phyloP scores from a whole-genome alignment of 2,797 vertebrate genomes.

The Graptemys geographica region DNA sequence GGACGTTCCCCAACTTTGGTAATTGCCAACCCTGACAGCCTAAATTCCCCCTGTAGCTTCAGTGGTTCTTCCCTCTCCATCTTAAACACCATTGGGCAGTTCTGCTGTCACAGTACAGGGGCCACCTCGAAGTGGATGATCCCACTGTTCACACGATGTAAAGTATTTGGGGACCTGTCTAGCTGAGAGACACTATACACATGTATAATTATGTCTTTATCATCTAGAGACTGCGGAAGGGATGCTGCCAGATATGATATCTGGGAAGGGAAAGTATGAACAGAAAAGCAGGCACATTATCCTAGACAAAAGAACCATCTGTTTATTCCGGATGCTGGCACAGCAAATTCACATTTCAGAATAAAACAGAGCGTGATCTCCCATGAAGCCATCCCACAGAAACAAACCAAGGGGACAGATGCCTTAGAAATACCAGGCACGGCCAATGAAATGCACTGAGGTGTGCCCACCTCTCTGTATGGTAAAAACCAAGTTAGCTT shows the following conservation, averaged over 20 bases:
- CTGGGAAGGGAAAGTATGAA: not conserved
- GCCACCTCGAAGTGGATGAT: not conserved
- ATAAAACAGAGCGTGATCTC: not conserved
- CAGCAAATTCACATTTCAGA: not conserved
- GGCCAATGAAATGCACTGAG: not conserved
- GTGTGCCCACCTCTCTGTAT: fast-evolving
- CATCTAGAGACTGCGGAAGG: not conserved
- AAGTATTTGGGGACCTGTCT: not conserved
- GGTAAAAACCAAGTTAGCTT: not conserved
- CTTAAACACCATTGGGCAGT: not conserved
- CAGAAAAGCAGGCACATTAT: not conserved
- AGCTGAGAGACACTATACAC: not conserved
- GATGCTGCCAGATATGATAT: fast-evolving
- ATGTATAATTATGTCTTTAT: not conserved
- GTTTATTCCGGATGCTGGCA: not conserved
- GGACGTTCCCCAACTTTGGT: not conserved
- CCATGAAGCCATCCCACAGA: not conserved
- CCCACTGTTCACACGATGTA: too few species aligned
- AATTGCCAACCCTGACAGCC: not conserved
- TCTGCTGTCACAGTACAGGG: not conserved
- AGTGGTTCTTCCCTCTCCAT: not conserved
- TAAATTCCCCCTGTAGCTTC: not conserved
- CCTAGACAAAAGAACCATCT: not conserved
- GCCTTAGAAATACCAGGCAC: not conserved
- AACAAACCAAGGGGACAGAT: not conserved